Percentiles rank a stretch among this genome's conserved stretches.
Conservation (phyloP, 1,140 invertebrate species). For the Augochlora pura region DNA sequence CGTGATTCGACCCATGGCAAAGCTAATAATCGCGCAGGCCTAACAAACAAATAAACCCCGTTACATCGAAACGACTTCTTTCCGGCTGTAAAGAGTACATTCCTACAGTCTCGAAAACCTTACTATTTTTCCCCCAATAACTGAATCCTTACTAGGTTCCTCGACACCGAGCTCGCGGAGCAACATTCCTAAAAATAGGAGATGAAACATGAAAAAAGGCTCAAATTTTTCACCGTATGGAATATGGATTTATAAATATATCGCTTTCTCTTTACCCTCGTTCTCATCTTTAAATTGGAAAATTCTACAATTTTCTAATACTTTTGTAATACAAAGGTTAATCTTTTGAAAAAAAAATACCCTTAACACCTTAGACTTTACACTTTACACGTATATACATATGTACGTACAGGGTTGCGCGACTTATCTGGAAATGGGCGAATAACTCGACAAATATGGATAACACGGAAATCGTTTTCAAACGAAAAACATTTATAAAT, state of each 20-base stretch:
- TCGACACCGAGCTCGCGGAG: constrained; percentile 31
- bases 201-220: background rate
- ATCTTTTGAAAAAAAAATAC: background rate
- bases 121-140: constrained; percentile 40
- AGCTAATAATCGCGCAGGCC: no score
- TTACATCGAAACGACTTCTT: no score
- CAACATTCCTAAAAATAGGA: constrained; percentile 10
- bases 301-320: background rate
- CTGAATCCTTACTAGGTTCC: constrained; percentile 26
- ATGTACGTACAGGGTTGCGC: background rate
- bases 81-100: constrained; percentile 43
- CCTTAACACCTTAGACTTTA: no score
- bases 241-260: background rate
- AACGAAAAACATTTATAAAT: no score
- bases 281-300: background rate
- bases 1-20: no score
- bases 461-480: no score
- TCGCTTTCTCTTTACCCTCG: background rate
- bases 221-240: background rate
- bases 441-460: no score
- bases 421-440: no score
- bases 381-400: background rate
- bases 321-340: background rate
- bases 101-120: constrained; percentile 45
- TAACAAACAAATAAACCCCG: no score